Evolutionary conservation across 2,113 vertebrate genomes (phyloP).

Genomic region (cattle (Bos taurus)): ARS-UCD2.0 NC_037332.1:80115501-80116000

Average conservation of each 20-base stretch:
- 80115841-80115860: neutral
- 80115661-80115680: neutral
- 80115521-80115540: neutral
- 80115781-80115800: neutral
- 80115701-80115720: neutral
- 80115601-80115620: neutral
- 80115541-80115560: neutral
- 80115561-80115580: neutral
- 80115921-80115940: conserved; percentile 25
- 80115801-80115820: neutral
- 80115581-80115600: neutral
- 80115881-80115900: neutral
- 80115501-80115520: neutral
- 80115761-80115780: neutral
- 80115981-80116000: neutral
- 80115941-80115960: neutral
- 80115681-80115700: rapidly evolving
- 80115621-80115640: neutral
- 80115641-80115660: neutral
- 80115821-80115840: neutral
- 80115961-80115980: neutral
- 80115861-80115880: neutral
- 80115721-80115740: neutral
- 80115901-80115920: conserved; percentile 29
- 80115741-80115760: neutral